Conservation (phyloP, 23 tunicate genomes). For the Trididemnum miniatum region DNA sequence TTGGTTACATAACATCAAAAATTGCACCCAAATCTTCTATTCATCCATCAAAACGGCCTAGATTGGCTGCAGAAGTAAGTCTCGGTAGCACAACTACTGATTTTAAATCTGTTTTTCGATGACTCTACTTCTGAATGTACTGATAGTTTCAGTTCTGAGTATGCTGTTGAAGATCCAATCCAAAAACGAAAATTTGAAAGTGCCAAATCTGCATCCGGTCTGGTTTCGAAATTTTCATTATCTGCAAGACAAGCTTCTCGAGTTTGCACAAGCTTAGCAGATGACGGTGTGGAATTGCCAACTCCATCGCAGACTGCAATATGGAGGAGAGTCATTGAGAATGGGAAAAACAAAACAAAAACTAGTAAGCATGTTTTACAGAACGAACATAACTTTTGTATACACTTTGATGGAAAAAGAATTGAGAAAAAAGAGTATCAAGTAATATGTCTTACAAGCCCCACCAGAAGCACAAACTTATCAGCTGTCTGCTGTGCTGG, state of each 20-base stretch:
- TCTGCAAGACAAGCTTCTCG: slow-evolving; percentile 5
- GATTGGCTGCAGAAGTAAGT: neutral
- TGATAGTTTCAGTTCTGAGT: neutral
- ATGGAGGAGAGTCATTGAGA: slow-evolving; percentile 3
- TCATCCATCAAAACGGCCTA: slow-evolving; percentile 18
- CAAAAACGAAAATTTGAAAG: slow-evolving; percentile 1
- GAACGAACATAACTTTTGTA: neutral
- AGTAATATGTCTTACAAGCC: slow-evolving; percentile 3
- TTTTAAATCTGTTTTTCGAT: neutral
- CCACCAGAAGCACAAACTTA: slow-evolving; percentile 1
- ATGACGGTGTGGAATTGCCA: slow-evolving; percentile 1
- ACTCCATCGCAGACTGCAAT: slow-evolving; percentile 5
- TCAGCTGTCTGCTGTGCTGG: slow-evolving; percentile 18
- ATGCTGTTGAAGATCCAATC: neutral
- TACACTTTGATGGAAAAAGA: neutral
- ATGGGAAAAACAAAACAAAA: neutral
- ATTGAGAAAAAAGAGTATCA: neutral
- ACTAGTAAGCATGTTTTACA: neutral
- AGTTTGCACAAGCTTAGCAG: neutral
- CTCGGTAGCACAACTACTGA: neutral
- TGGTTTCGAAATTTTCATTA: neutral
- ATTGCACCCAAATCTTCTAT: neutral
- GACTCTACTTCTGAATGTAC: neutral
- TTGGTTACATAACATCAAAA: slow-evolving; percentile 4
- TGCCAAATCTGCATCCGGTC: neutral